Evolutionary conservation across 2,888 invertebrate species (phyloP).

Genomic region (Acrobasis suavella): DNA sequence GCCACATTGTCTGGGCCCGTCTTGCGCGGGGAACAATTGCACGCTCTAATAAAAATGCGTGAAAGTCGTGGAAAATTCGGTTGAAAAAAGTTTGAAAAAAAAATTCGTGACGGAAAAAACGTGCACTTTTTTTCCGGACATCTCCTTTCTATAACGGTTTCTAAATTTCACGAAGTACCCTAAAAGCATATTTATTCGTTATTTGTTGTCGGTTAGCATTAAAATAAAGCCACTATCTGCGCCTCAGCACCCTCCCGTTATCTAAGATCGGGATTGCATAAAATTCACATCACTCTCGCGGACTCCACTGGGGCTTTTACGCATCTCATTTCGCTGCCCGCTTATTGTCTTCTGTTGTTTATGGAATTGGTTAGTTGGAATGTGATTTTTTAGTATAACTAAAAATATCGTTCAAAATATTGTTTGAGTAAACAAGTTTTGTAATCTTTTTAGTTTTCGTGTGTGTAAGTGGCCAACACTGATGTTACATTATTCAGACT

Average conservation of each 20-base stretch:
- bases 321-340: slow-evolving; percentile 64
- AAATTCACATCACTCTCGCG: slow-evolving; percentile 76
- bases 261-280: slow-evolving; percentile 79
- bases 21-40: no score
- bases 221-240: slow-evolving; percentile 79
- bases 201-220: slow-evolving; percentile 81
- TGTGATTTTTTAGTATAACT: not conserved
- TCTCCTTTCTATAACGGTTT: not conserved
- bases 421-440: no score
- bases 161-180: not conserved
- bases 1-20: no score
- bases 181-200: slow-evolving; percentile 72
- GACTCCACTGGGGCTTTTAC: slow-evolving; percentile 55
- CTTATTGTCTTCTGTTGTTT: slow-evolving; percentile 39
- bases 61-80: no score
- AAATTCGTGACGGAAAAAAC: no score
- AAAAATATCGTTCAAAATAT: not conserved
- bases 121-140: no score
- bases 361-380: slow-evolving; percentile 14
- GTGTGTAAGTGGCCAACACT: no score
- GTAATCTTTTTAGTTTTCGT: no score
- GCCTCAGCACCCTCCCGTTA: slow-evolving; percentile 74
- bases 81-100: no score
- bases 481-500: no score
- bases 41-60: no score